Conservation (phyloP, 2,888 invertebrate genomes). For the Tipula helvola region DNA sequence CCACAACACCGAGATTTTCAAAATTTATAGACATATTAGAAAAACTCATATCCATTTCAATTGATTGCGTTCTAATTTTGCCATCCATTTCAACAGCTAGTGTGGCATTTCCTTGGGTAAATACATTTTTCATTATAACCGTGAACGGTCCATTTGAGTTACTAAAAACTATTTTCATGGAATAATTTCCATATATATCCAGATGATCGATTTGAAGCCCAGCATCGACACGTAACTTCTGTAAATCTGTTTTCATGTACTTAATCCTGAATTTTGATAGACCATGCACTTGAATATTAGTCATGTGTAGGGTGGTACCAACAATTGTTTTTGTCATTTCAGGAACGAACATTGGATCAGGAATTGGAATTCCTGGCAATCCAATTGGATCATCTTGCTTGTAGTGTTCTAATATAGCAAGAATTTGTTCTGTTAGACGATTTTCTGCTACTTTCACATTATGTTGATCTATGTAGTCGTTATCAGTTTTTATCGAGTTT, state of each 20-base stretch:
- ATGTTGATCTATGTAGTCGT: slow-evolving; percentile 21
- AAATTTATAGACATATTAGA: slow-evolving; percentile 67
- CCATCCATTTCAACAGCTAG: slow-evolving; percentile 64
- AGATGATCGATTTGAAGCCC: slow-evolving; percentile 57
- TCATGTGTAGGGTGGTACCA: slow-evolving; percentile 56
- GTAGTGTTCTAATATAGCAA: slow-evolving; percentile 60
- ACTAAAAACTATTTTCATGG: slow-evolving; percentile 55
- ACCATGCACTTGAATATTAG: slow-evolving; percentile 57
- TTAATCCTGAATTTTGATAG: slow-evolving; percentile 66
- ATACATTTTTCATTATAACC: slow-evolving; percentile 58
- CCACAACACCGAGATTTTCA: slow-evolving; percentile 67
- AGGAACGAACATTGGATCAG: slow-evolving; percentile 69
- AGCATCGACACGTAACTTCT: slow-evolving; percentile 46
- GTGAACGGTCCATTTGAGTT: slow-evolving; percentile 64
- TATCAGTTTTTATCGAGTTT: not conserved
- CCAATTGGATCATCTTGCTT: slow-evolving; percentile 69
- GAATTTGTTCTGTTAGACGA: slow-evolving; percentile 58
- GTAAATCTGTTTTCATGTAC: slow-evolving; percentile 53
- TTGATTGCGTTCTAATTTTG: slow-evolving; percentile 61
- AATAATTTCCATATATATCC: slow-evolving; percentile 64
- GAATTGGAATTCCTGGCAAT: slow-evolving; percentile 63
- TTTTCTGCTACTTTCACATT: slow-evolving; percentile 42
- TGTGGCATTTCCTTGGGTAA: slow-evolving; percentile 52
- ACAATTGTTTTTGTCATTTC: slow-evolving; percentile 61
- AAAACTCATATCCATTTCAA: slow-evolving; percentile 67